Percentiles rank a stretch among this genome's conserved stretches.
Conservation (phyloP, 2,888 invertebrate genomes). For the Clepsis dumicolana region DNA sequence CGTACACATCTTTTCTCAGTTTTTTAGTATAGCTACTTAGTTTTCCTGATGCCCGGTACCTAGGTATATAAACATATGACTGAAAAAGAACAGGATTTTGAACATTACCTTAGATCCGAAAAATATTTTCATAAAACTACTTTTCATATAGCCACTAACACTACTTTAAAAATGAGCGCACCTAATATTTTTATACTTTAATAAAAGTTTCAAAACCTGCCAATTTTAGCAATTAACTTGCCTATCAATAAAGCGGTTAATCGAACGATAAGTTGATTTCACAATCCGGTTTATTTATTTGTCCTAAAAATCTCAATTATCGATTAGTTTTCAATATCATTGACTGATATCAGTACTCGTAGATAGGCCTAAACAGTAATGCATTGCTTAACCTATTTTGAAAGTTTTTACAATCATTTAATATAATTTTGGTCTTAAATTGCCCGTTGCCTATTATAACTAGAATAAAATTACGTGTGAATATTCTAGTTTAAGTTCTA, state of each 20-base stretch:
- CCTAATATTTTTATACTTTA: too few species aligned
- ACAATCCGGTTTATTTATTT: constrained; percentile 31
- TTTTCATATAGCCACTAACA: neutral
- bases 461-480: too few species aligned
- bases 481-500: neutral
- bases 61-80: too few species aligned
- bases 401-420: neutral
- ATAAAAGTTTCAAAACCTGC: neutral
- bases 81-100: too few species aligned
- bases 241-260: constrained; percentile 32
- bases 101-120: neutral
- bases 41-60: too few species aligned
- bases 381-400: constrained; percentile 12
- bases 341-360: constrained; percentile 36
- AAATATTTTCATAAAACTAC: too few species aligned
- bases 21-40: too few species aligned
- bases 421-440: too few species aligned
- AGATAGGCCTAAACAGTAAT: constrained; percentile 22
- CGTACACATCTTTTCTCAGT: too few species aligned
- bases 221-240: constrained; percentile 9
- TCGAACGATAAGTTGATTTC: constrained; percentile 36
- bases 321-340: constrained; percentile 36
- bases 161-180: too few species aligned
- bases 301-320: constrained; percentile 41
- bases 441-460: too few species aligned